Conservation (phyloP, 2,797 vertebrate species). For the Tragelaphus eurycerus region DNA sequence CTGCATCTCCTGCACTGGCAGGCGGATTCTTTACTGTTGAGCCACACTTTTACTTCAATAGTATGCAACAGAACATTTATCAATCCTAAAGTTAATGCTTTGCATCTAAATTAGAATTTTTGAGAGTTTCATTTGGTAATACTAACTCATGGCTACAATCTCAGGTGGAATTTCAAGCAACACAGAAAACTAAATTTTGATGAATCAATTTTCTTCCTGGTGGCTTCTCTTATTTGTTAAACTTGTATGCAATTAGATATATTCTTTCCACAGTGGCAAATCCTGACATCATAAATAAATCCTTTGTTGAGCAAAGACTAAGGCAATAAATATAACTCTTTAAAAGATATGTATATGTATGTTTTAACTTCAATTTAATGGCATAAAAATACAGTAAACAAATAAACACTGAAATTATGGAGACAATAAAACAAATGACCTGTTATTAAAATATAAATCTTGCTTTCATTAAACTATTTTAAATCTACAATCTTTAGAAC, state of each 20-base stretch:
- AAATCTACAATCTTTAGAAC: constrained; percentile 2
- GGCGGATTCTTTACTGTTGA: neutral
- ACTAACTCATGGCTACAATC: constrained; percentile 3
- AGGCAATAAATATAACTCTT: constrained; percentile 2
- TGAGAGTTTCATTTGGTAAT: neutral
- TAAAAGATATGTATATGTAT: neutral
- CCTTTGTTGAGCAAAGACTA: neutral
- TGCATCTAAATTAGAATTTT: neutral
- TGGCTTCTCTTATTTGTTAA: neutral
- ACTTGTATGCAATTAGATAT: neutral
- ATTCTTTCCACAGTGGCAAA: neutral
- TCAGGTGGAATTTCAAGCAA: neutral
- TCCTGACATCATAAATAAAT: neutral
- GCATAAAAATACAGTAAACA: constrained; percentile 36
- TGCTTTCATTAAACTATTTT: constrained; percentile 5
- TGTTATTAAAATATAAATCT: neutral
- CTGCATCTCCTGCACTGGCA: neutral
- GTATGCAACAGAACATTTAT: neutral
- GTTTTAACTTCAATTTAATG: constrained; percentile 24
- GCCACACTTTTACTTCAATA: neutral
- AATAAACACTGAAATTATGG: constrained; percentile 28
- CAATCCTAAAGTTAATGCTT: constrained; percentile 3
- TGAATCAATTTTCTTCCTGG: neutral
- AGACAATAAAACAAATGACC: neutral
- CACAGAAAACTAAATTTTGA: neutral